phyloP scores from a whole-genome alignment of 2,888 invertebrate species.

The Caenorhabditis sp. region DNA sequence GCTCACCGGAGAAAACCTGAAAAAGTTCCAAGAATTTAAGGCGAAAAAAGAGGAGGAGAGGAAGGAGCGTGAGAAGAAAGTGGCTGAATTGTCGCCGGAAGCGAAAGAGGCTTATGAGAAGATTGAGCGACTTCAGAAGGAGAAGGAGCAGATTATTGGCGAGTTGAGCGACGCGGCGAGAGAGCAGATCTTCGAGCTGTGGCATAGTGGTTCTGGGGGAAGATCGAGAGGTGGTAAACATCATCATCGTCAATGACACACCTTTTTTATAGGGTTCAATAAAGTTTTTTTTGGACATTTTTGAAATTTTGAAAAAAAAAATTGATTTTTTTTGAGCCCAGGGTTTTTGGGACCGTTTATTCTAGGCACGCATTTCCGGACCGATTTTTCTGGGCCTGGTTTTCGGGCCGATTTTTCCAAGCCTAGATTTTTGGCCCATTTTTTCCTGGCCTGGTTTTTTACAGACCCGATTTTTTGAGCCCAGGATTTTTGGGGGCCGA shows the following conservation, averaged over 20 bases:
- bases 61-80: constrained; percentile 47
- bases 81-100: constrained; percentile 51
- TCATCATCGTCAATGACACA: not conserved
- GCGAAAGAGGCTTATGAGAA: constrained; percentile 54
- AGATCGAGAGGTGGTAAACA: not conserved
- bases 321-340: too few species aligned
- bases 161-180: constrained; percentile 42
- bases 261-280: too few species aligned
- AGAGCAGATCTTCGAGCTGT: constrained; percentile 50
- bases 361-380: too few species aligned
- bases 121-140: constrained; percentile 50
- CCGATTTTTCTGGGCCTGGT: too few species aligned
- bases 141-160: constrained; percentile 52
- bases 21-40: constrained; percentile 55
- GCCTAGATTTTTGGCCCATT: too few species aligned
- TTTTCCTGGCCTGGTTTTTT: too few species aligned
- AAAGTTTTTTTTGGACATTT: too few species aligned
- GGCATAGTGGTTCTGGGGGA: constrained; percentile 17
- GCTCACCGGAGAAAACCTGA: constrained; percentile 50
- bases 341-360: too few species aligned
- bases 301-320: too few species aligned
- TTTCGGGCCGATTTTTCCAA: too few species aligned
- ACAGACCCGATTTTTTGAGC: too few species aligned
- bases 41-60: constrained; percentile 45
- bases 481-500: too few species aligned